Evolutionary conservation across 2,888 invertebrate species (phyloP).

Genomic region (Temnothorax unifasciatus): DNA sequence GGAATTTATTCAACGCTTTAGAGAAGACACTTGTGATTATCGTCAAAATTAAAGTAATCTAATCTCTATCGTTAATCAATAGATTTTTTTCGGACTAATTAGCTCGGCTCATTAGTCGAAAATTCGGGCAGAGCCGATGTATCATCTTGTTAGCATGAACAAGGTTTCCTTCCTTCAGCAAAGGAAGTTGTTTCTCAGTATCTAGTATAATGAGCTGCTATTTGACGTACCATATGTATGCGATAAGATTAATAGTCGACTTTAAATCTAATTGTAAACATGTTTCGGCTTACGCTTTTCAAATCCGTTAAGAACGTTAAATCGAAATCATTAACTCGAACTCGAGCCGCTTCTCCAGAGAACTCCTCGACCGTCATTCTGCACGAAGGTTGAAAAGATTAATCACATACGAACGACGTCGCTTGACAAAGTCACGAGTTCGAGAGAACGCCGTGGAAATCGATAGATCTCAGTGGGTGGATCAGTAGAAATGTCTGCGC

Average conservation of each 20-base stretch:
- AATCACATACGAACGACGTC: constrained; percentile 22
- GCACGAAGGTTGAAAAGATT: constrained; percentile 22
- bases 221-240: not conserved
- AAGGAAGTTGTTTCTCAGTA: constrained; percentile 14
- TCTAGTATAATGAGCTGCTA: constrained; percentile 4
- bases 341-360: not conserved
- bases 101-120: constrained; percentile 70
- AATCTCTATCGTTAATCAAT: constrained; percentile 9
- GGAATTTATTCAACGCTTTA: not conserved
- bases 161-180: constrained; percentile 11
- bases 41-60: not conserved
- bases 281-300: not conserved
- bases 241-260: not conserved
- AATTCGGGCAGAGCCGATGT: constrained; percentile 49
- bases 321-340: constrained; percentile 3
- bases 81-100: constrained; percentile 64
- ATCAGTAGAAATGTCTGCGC: constrained; percentile 67
- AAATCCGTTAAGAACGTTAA: constrained; percentile 6
- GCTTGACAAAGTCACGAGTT: constrained; percentile 33
- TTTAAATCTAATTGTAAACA: not conserved
- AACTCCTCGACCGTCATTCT: constrained; percentile 18
- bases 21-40: not conserved
- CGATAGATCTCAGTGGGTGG: constrained; percentile 65
- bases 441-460: constrained; percentile 29
- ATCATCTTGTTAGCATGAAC: constrained; percentile 24